Conservation (phyloP, 1,140 invertebrate species). For the Lysiphlebus fabarum region DNA sequence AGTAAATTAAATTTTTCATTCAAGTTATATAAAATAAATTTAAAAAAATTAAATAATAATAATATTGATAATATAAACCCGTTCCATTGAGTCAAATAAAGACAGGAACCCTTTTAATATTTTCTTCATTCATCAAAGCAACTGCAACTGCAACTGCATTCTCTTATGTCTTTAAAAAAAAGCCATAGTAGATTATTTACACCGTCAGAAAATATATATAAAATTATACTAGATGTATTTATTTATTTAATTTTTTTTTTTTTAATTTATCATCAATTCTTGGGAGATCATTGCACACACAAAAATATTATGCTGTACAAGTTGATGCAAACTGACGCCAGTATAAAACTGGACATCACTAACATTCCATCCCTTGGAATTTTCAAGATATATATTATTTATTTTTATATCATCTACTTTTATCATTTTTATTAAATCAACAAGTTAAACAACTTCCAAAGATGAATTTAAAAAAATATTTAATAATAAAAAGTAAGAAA, state of each 20-base stretch:
- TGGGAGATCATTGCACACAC: not conserved
- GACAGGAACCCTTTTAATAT: conserved; percentile 22
- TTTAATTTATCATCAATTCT: conserved; percentile 9
- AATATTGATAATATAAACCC: conserved; percentile 1
- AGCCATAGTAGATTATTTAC: conserved; percentile 9
- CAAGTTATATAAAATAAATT: not conserved
- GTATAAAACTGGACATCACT: conserved; percentile 7
- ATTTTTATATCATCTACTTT: conserved; percentile 7
- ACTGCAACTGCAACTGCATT: conserved; percentile 35
- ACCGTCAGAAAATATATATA: conserved; percentile 2
- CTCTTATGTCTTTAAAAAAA: conserved; percentile 10
- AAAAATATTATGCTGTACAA: not conserved
- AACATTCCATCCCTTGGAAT: conserved; percentile 22
- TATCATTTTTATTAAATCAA: not conserved
- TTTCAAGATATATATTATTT: conserved; percentile 8
- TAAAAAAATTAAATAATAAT: not conserved
- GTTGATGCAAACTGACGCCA: not conserved
- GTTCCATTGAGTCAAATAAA: conserved; percentile 18
- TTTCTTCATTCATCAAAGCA: conserved; percentile 43
- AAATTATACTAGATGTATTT: conserved; percentile 11
- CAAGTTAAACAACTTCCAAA: too few species aligned
- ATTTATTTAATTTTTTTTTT: conserved; percentile 1
- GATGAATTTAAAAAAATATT: too few species aligned
- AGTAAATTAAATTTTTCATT: not conserved
- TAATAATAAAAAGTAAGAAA: too few species aligned